phyloP scores from a whole-genome alignment of 1,140 invertebrate species.

The Calliphora vicina region DNA sequence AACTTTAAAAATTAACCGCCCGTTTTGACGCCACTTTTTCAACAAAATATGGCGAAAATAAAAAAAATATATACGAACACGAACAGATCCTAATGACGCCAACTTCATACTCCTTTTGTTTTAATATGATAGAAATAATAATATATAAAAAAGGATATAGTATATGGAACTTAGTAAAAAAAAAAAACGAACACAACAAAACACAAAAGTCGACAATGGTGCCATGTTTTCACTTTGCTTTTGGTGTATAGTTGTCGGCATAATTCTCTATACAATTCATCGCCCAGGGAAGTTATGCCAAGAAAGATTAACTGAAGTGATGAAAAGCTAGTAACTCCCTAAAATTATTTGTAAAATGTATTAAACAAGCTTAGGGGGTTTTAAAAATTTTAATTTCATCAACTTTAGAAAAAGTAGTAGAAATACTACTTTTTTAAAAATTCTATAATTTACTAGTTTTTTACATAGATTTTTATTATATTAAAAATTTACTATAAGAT shows the following conservation, averaged over 20 bases:
- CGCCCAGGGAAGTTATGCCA: background rate
- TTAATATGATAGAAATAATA: background rate
- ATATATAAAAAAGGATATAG: background rate
- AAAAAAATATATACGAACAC: background rate
- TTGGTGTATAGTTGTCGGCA: slow-evolving; percentile 4
- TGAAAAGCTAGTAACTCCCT: too few species aligned
- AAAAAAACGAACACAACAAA: background rate
- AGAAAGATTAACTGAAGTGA: too few species aligned
- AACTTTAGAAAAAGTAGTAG: too few species aligned
- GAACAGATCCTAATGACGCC: background rate
- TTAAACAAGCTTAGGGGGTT: too few species aligned
- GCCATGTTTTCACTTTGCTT: slow-evolving; percentile 1
- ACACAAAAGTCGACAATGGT: background rate
- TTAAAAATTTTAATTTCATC: too few species aligned
- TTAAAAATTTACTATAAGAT: too few species aligned
- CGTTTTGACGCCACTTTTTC: background rate
- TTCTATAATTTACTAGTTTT: too few species aligned
- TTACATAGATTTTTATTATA: too few species aligned
- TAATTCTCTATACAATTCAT: background rate
- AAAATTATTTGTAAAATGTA: too few species aligned
- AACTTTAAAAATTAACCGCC: background rate
- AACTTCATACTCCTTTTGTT: slow-evolving; percentile 14
- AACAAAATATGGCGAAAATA: background rate
- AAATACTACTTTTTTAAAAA: too few species aligned
- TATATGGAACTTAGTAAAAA: background rate